Evolutionary conservation across 2,888 invertebrate species (phyloP).

Genomic region (Orthosia cruda): DNA sequence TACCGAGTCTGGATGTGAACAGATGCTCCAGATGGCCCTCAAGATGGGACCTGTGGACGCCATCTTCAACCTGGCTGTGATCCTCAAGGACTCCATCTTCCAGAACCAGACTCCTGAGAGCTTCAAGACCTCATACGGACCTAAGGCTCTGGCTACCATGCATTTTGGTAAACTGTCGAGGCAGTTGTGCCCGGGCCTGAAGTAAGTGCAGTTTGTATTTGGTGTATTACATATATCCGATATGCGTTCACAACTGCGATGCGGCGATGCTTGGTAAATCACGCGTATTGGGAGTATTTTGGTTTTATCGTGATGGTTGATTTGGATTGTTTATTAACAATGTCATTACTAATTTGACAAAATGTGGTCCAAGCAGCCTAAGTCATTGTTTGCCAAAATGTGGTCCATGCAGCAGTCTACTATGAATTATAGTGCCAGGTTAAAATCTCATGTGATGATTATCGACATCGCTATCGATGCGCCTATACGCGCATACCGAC

Average conservation of each 20-base stretch:
- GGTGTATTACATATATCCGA: too few species aligned
- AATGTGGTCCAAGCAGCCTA: too few species aligned
- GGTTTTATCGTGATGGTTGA: too few species aligned
- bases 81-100: slow-evolving; percentile 94
- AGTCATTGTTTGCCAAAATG: too few species aligned
- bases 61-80: slow-evolving; percentile 97
- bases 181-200: slow-evolving; percentile 84
- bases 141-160: slow-evolving; percentile 96
- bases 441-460: too few species aligned
- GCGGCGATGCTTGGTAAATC: background rate
- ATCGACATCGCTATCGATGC: too few species aligned
- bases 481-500: too few species aligned
- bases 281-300: too few species aligned
- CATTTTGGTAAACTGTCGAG: slow-evolving; percentile 93
- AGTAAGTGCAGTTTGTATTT: slow-evolving; percentile 74
- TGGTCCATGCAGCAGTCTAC: too few species aligned
- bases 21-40: slow-evolving; percentile 93
- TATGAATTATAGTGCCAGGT: too few species aligned
- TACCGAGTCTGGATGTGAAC: slow-evolving; percentile 93
- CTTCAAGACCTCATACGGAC: slow-evolving; percentile 93
- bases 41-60: slow-evolving; percentile 94
- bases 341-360: too few species aligned
- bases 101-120: slow-evolving; percentile 94
- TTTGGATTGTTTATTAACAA: too few species aligned
- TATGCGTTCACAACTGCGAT: background rate